phyloP scores from a whole-genome alignment of 2,797 vertebrate species.

The Anguilla obscura region DNA sequence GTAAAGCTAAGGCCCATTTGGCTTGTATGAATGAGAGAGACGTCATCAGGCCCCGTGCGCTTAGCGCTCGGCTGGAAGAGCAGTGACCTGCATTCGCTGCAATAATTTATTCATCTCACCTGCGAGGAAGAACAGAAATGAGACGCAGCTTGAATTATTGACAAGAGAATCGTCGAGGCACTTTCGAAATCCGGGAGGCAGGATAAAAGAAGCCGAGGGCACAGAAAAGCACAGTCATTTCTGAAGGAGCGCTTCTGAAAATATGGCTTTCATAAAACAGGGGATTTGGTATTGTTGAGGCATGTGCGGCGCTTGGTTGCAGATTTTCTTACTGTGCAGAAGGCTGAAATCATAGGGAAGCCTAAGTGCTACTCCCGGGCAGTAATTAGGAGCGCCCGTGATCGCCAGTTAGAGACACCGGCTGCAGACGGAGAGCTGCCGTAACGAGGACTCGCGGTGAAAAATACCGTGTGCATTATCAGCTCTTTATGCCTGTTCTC shows the following conservation, averaged over 20 bases:
- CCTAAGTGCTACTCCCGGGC: not conserved
- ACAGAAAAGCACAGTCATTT: constrained; percentile 33
- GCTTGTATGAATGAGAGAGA: not conserved
- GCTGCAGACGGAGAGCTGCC: not conserved
- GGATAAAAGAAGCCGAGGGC: not conserved
- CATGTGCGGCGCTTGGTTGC: not conserved
- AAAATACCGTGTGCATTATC: not conserved
- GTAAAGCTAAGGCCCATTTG: not conserved
- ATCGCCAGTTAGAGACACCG: not conserved
- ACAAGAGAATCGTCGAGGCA: constrained; percentile 44
- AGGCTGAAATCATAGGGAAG: not conserved
- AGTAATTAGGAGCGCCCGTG: not conserved
- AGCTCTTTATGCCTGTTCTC: not conserved
- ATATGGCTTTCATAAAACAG: not conserved
- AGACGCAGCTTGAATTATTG: constrained; percentile 39
- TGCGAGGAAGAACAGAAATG: constrained; percentile 51
- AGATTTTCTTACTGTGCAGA: not conserved
- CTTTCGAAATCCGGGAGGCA: constrained; percentile 48
- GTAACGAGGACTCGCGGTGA: not conserved
- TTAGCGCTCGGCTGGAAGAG: not conserved
- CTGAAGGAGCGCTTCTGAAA: constrained; percentile 9
- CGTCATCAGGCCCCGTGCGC: not conserved
- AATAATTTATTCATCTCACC: constrained; percentile 57
- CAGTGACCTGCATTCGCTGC: constrained; percentile 47
- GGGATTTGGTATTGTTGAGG: not conserved